phyloP scores from a whole-genome alignment of 2,797 vertebrate genomes.

The Heliangelus exortis region DNA sequence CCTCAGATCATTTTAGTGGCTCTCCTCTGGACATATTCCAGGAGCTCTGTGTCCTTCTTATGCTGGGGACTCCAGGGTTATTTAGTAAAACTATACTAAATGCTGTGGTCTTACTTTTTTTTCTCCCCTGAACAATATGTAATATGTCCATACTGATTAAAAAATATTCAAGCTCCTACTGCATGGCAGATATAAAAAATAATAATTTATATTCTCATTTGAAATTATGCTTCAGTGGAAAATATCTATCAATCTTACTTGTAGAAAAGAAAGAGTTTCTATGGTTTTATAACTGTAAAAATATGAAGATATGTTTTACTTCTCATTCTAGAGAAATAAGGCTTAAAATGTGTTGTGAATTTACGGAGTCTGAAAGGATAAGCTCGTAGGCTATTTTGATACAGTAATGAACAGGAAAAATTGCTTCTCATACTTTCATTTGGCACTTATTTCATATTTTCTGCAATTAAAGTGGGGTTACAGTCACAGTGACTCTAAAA shows the following conservation, averaged over 20 bases:
- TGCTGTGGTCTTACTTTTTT: background rate
- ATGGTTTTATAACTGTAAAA: conserved; percentile 63
- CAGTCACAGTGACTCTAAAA: conserved; percentile 50
- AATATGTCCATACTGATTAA: conserved; percentile 4
- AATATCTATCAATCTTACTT: conserved; percentile 68
- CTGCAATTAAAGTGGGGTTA: conserved; percentile 61
- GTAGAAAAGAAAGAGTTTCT: conserved; percentile 68
- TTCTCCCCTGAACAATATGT: conserved; percentile 1
- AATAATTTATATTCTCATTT: conserved; percentile 62
- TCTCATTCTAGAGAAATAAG: conserved; percentile 66
- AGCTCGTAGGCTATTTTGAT: conserved; percentile 60
- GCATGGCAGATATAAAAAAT: background rate
- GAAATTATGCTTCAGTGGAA: conserved; percentile 68
- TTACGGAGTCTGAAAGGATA: conserved; percentile 70
- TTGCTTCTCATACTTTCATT: conserved; percentile 60
- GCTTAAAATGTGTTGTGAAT: conserved; percentile 72
- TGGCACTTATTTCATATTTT: conserved; percentile 71
- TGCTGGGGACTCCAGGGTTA: background rate
- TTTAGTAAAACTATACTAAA: background rate
- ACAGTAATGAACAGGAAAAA: conserved; percentile 67
- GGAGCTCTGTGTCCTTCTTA: too few species aligned
- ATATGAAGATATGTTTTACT: conserved; percentile 67
- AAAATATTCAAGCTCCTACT: conserved; percentile 18
- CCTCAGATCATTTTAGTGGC: too few species aligned
- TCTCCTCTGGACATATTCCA: too few species aligned